Conservation (phyloP, 64 coral and sea anemone species). For the Pocillopora damicornis region DNA sequence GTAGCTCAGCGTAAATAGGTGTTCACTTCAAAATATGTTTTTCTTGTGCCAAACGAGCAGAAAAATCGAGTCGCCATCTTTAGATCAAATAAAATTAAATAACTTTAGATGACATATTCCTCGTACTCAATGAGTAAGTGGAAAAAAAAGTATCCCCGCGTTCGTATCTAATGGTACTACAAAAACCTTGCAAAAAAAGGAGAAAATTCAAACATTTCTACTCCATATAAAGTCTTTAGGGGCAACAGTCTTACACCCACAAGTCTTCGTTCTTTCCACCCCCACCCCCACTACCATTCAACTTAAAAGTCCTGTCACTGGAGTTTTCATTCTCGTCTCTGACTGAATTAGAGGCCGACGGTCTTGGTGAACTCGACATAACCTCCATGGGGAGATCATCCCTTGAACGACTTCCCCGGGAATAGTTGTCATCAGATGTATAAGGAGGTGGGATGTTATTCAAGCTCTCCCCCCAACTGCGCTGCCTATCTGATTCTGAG, state of each 20-base stretch:
- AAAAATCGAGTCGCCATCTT: no score
- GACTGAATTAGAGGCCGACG: conserved; percentile 12
- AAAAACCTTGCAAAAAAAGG: no score
- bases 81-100: no score
- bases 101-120: no score
- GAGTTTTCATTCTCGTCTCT: conserved; percentile 25
- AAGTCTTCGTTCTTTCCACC: conserved; percentile 27
- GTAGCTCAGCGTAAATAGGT: no score
- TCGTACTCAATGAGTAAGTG: no score
- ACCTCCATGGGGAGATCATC: conserved; percentile 30
- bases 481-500: conserved; percentile 12
- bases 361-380: not conserved
- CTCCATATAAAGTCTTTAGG: not conserved
- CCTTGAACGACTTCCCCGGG: conserved; percentile 25
- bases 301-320: conserved; percentile 22
- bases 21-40: no score
- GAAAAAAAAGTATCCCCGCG: no score
- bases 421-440: conserved; percentile 31
- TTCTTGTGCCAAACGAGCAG: no score
- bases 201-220: no score
- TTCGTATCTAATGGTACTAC: no score
- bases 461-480: conserved; percentile 69
- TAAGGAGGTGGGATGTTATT: conserved; percentile 68
- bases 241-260: conserved; percentile 8
- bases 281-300: conserved; percentile 36